A percentile compares a stretch with the other conserved stretches of the same genome.
Evolutionary conservation across 2,797 vertebrate genomes (phyloP).

Genomic region (Octomys mimax): DNA sequence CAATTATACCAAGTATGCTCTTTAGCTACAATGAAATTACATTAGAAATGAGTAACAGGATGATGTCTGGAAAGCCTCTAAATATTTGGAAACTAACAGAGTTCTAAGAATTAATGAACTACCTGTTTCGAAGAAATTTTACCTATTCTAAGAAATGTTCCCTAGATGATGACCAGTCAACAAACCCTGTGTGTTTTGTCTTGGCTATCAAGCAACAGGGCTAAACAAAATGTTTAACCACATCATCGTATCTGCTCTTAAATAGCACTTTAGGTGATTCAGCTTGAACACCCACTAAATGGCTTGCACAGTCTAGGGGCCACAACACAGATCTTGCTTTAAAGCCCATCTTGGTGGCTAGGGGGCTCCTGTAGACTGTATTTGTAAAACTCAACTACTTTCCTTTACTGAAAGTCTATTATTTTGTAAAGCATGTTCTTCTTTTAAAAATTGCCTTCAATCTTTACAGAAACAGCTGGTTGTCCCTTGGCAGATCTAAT

Average conservation of each 20-base stretch:
- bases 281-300: not conserved
- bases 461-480: conserved; percentile 28
- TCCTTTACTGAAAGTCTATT: conserved; percentile 33
- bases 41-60: conserved; percentile 51
- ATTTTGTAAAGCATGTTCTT: conserved; percentile 23
- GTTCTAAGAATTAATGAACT: conserved; percentile 47
- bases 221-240: conserved; percentile 32
- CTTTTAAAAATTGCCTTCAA: conserved; percentile 15
- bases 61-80: not conserved
- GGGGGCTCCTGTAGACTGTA: not conserved
- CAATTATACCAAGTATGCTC: conserved; percentile 40
- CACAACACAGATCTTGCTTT: not conserved
- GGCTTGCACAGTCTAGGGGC: not conserved
- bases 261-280: not conserved
- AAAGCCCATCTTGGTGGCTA: not conserved
- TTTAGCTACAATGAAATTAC: not conserved
- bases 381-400: conserved; percentile 26
- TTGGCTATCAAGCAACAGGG: not conserved
- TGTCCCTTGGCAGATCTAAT: not conserved
- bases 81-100: conserved; percentile 38
- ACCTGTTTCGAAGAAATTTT: conserved; percentile 10
- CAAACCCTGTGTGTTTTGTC: not conserved
- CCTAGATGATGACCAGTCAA: not conserved
- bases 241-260: not conserved
- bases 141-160: not conserved